A percentile compares a stretch with the other conserved stretches of the same genome.
These are phyloP conservation scores for Bombylius discolor DNA, from an alignment of 2,888 invertebrate species.

Conservation along the genomic window DNA sequence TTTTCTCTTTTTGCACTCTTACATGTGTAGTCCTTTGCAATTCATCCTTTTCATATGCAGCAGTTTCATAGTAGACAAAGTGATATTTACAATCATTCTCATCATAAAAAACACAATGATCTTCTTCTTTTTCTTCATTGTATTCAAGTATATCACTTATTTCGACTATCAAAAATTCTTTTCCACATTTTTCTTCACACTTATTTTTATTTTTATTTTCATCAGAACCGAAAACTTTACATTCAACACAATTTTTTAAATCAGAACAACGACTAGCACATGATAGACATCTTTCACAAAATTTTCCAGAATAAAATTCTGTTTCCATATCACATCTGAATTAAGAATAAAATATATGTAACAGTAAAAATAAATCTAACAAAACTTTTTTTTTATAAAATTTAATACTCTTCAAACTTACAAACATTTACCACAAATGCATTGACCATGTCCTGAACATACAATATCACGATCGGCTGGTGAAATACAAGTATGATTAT, in stretches of 20 bases:
- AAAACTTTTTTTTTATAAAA: too few species aligned
- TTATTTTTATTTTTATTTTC: slow-evolving; percentile 42
- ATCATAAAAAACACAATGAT: slow-evolving; percentile 69
- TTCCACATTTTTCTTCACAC: slow-evolving; percentile 56
- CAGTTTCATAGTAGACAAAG: slow-evolving; percentile 72
- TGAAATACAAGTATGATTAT: slow-evolving; percentile 51
- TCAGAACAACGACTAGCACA: slow-evolving; percentile 85
- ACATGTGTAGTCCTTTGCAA: slow-evolving; percentile 12
- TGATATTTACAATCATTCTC: slow-evolving; percentile 83
- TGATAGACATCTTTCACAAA: slow-evolving; percentile 89
- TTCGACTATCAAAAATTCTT: slow-evolving; percentile 41
- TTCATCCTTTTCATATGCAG: slow-evolving; percentile 39
- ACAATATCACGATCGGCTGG: slow-evolving; percentile 43
- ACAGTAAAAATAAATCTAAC: too few species aligned
- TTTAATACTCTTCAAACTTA: slow-evolving; percentile 12
- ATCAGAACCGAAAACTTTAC: slow-evolving; percentile 78
- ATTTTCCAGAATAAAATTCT: slow-evolving; percentile 62
- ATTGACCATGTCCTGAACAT: slow-evolving; percentile 76
- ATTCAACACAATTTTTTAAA: slow-evolving; percentile 87
- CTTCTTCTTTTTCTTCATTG: slow-evolving; percentile 66
- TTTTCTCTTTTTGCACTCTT: too few species aligned
- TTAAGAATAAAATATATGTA: background rate
- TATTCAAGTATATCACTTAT: slow-evolving; percentile 38
- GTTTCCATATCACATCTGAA: slow-evolving; percentile 42
- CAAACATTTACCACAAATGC: slow-evolving; percentile 81